Percentiles rank a stretch among this genome's conserved stretches.
Conservation (phyloP, 2,113 vertebrate species). For the Oreotrochilus melanogaster region DNA sequence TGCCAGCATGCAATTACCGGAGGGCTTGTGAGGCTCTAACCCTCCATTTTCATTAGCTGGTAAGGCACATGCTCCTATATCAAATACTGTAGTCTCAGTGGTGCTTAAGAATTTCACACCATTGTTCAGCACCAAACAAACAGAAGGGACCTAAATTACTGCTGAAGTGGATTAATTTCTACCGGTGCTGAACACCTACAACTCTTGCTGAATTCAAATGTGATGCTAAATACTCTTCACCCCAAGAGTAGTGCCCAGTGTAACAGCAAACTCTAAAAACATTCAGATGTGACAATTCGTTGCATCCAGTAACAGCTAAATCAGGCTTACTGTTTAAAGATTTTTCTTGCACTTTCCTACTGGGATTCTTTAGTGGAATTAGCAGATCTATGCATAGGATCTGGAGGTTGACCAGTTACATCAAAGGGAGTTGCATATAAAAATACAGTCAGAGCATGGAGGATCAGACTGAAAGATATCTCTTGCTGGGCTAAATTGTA, state of each 20-base stretch:
- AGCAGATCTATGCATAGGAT: not conserved
- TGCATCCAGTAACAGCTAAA: not conserved
- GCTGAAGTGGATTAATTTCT: slow-evolving; percentile 52
- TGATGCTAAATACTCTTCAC: not conserved
- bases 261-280: not conserved
- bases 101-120: slow-evolving; percentile 38
- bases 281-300: not conserved
- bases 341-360: not conserved
- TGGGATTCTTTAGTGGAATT: not conserved
- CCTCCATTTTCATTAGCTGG: not conserved
- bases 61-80: not conserved
- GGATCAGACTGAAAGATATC: not conserved
- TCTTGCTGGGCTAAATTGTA: not conserved
- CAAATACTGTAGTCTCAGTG: not conserved
- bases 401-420: not conserved
- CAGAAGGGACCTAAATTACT: slow-evolving; percentile 54
- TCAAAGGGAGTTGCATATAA: not conserved
- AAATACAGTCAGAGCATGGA: not conserved
- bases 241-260: not conserved
- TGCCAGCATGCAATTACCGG: slow-evolving; percentile 36
- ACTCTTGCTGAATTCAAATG: slow-evolving; percentile 21
- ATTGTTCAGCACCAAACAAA: slow-evolving; percentile 53
- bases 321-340: not conserved
- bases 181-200: not conserved
- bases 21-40: slow-evolving; percentile 29